Evolutionary conservation across 1,140 invertebrate species (phyloP).

Genomic region (Heterodera carotae): DNA sequence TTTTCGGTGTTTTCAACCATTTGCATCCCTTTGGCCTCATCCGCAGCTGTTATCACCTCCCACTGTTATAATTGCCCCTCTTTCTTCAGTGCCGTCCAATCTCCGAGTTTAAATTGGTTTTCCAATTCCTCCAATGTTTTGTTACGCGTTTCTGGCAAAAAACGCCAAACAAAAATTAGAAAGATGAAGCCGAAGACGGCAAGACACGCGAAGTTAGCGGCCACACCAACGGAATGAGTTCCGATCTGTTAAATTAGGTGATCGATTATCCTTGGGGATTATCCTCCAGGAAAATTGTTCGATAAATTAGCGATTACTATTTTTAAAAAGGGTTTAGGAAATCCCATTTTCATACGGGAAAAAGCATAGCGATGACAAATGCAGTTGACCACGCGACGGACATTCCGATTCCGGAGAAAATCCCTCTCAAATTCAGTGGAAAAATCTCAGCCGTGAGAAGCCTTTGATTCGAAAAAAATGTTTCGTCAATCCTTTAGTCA

Average conservation of each 20-base stretch:
- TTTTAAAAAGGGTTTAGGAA: neutral
- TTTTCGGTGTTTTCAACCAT: neutral
- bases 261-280: too few relatives aligned
- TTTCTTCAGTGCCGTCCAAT: constrained; percentile 18
- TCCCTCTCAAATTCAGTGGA: constrained; percentile 20
- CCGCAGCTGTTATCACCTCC: neutral
- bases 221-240: constrained; percentile 6
- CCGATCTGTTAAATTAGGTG: constrained; percentile 5
- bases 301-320: too few relatives aligned
- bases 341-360: constrained; percentile 8
- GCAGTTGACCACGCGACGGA: neutral
- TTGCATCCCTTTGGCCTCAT: neutral
- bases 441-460: constrained; percentile 23
- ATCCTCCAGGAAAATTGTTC: too few relatives aligned
- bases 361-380: constrained; percentile 6
- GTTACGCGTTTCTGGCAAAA: constrained; percentile 24
- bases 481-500: neutral
- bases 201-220: constrained; percentile 16
- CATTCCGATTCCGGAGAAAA: constrained; percentile 20
- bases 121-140: constrained; percentile 27
- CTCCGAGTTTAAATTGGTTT: constrained; percentile 5
- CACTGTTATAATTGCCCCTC: neutral
- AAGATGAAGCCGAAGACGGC: constrained; percentile 11
- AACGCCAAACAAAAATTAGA: constrained; percentile 22
- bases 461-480: neutral